Percentiles rank a stretch among this genome's conserved stretches.
Evolutionary conservation across 2,888 invertebrate species (phyloP).

Genomic region (Andrena marginata): DNA sequence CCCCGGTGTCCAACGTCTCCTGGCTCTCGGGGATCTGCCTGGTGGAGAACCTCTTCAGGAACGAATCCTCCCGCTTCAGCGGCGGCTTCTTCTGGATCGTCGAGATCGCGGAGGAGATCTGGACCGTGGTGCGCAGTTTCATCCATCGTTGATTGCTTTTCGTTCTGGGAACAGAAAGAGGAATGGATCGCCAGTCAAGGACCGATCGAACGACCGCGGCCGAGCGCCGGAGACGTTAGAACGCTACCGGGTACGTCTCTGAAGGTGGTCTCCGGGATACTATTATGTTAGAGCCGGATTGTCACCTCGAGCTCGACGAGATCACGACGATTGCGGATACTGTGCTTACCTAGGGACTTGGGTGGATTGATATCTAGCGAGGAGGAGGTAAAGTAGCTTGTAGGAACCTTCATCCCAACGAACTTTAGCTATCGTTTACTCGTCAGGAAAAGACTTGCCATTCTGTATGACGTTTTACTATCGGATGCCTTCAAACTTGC

Average conservation of each 20-base stretch:
- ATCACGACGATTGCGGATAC: no score
- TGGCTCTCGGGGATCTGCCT: conserved; percentile 95
- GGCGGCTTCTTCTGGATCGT: conserved; percentile 94
- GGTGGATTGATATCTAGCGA: no score
- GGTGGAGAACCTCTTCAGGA: conserved; percentile 97
- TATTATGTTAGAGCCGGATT: no score
- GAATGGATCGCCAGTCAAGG: conserved; percentile 52
- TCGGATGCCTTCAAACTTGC: no score
- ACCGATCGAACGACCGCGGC: background rate
- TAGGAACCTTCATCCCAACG: no score
- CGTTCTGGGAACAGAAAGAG: conserved; percentile 88
- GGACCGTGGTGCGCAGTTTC: conserved; percentile 97
- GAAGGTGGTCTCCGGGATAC: no score
- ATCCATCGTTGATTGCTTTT: conserved; percentile 98
- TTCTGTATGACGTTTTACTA: no score
- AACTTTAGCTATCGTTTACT: no score
- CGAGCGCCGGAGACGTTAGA: background rate
- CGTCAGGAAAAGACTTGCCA: no score
- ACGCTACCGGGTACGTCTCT: background rate
- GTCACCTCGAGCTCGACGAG: no score
- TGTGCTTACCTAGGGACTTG: no score
- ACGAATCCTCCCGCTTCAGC: conserved; percentile 96
- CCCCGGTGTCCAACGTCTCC: conserved; percentile 91
- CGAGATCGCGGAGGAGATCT: conserved; percentile 93
- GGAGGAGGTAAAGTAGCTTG: no score